A percentile compares a stretch with the other conserved stretches of the same genome.
phyloP scores from a whole-genome alignment of 2,888 invertebrate species.

The Charanyca ferruginea region DNA sequence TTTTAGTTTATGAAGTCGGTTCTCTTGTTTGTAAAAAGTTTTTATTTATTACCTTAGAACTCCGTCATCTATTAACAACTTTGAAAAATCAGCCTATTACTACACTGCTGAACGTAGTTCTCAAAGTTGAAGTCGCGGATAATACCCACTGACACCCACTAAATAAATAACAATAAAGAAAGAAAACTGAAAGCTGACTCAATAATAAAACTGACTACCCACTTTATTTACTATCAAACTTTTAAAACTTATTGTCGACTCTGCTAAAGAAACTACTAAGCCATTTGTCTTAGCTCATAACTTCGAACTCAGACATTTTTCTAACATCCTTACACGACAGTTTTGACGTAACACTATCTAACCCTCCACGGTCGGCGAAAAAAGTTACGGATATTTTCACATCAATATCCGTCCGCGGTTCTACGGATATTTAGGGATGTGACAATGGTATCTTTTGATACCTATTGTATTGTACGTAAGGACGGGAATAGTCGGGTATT shows the following conservation, averaged over 20 bases:
- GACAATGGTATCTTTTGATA: constrained; percentile 35
- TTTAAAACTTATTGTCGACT: constrained; percentile 38
- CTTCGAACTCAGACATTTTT: constrained; percentile 46
- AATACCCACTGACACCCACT: neutral
- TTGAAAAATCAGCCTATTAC: too few relatives aligned
- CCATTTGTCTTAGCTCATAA: constrained; percentile 47
- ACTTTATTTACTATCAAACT: constrained; percentile 48
- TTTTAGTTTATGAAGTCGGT: too few relatives aligned
- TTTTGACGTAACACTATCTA: constrained; percentile 37
- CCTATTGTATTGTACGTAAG: constrained; percentile 18
- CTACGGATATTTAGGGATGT: constrained; percentile 23
- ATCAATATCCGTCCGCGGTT: constrained; percentile 37
- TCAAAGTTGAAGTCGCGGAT: too few relatives aligned
- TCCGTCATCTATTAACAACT: too few relatives aligned
- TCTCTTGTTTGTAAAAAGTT: too few relatives aligned
- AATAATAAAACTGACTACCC: constrained; percentile 35
- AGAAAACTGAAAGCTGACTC: constrained; percentile 11
- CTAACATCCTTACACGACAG: constrained; percentile 29
- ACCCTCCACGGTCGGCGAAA: constrained; percentile 16
- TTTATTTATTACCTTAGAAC: too few relatives aligned
- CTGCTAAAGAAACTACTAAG: constrained; percentile 27
- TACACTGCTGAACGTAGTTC: too few relatives aligned
- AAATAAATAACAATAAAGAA: constrained; percentile 43
- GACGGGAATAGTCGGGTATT: neutral
- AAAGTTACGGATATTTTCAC: constrained; percentile 48